Evolutionary conservation across 2,888 invertebrate species (phyloP), one percentile per base, ranked within the genome.

Genomic region (Barypeithes pellucidus): DNA sequence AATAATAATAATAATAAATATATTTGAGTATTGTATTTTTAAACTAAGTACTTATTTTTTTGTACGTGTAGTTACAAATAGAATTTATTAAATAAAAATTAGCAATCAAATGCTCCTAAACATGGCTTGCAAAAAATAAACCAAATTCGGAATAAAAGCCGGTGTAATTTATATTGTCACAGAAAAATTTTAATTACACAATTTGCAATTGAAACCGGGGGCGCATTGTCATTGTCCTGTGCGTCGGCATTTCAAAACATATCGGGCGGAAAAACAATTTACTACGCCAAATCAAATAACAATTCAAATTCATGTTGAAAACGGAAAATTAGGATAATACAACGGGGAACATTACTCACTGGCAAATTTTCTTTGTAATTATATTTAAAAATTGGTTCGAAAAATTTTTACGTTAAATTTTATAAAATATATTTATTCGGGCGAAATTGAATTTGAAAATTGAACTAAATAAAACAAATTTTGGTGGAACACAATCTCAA

Each of bases 261-360:
- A 73, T 73, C 73, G 73, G 65, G 39, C 73, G 73, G 73, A 73
- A 73, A 72, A 73, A 73, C 73, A 73, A 68, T 73, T 63, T 63
- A 68, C 66, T 57, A 67, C 68, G 73, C 68, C 63, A 68, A 73
- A 73, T 73, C 73, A 63, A 73, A 72, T 72, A 65, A 73, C 73
- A 73, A 73, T 73, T 59, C 59, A 62, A 73, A 59, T 73, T 68
- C 60, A 68, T 67, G 68, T 65, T 65, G 68, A 73, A 72, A 68
- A 68, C 47, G 73, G 68, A 68, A 68, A 73, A 73, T 73, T 73
- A 73, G 73, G 62, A 67, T 62, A 73, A 68, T 65, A 60, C 73
- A 65, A 67, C 57, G 22, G 68, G 68, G 68, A 57, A 63, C 68
- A 73, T 73, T 73, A 68, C 68, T 54, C 47, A 67, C 33, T 39